Conservation (phyloP, 2,888 invertebrate genomes). For the Mesoligia furuncula region DNA sequence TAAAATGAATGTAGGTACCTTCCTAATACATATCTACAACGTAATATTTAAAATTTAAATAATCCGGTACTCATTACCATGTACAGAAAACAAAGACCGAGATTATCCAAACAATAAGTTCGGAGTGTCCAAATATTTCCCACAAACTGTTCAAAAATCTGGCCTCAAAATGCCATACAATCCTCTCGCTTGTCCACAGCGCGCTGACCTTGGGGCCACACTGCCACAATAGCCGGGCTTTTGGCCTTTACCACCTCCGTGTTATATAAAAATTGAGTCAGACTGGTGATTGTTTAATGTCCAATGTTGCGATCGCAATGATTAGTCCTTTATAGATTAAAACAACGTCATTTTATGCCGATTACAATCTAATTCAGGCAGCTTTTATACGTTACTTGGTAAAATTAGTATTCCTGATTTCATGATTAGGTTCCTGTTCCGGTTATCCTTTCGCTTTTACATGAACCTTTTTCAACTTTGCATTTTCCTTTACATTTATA, state of each 20-base stretch:
- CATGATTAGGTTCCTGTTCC: neutral
- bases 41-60: slow-evolving; percentile 10
- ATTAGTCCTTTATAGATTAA: slow-evolving; percentile 50
- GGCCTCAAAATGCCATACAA: slow-evolving; percentile 79
- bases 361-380: slow-evolving; percentile 23
- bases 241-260: slow-evolving; percentile 68
- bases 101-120: slow-evolving; percentile 44
- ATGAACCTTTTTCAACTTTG: neutral
- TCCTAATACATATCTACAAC: neutral
- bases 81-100: slow-evolving; percentile 44
- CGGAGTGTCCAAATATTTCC: slow-evolving; percentile 63
- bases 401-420: slow-evolving; percentile 8
- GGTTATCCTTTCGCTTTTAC: neutral
- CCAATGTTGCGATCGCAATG: slow-evolving; percentile 54
- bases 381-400: slow-evolving; percentile 12
- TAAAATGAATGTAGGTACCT: neutral
- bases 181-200: slow-evolving; percentile 75
- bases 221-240: slow-evolving; percentile 80
- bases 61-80: slow-evolving; percentile 32
- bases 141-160: slow-evolving; percentile 75
- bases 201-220: slow-evolving; percentile 86
- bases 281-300: slow-evolving; percentile 58
- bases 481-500: neutral
- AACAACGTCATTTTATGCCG: slow-evolving; percentile 32
- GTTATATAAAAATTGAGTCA: slow-evolving; percentile 69